Evolutionary conservation across 2,888 invertebrate genomes (phyloP).

Genomic region (Aporophyla nigra): DNA sequence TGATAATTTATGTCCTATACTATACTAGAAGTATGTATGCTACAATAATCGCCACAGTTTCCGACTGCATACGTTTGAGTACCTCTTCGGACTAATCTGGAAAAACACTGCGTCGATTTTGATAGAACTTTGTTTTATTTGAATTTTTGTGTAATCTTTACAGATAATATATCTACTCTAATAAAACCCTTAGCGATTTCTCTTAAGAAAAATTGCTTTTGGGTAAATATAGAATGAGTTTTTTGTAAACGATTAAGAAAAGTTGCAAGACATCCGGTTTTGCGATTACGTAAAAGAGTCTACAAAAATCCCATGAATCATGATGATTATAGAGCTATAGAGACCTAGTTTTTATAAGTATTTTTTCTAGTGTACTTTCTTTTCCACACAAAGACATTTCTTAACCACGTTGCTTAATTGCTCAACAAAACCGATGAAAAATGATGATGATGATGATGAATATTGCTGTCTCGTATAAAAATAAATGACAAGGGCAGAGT

Average conservation of each 20-base stretch:
- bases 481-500: constrained; percentile 15
- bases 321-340: neutral
- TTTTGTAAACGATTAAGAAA: neutral
- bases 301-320: neutral
- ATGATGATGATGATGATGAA: no score
- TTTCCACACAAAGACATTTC: neutral
- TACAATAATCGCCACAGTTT: constrained; percentile 4
- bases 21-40: neutral
- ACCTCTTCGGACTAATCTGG: constrained; percentile 26
- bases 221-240: constrained; percentile 10
- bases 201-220: neutral
- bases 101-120: constrained; percentile 37
- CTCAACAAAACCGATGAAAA: no score
- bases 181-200: neutral
- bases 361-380: neutral
- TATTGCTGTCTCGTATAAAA: no score
- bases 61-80: constrained; percentile 8
- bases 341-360: neutral
- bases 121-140: constrained; percentile 2
- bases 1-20: constrained; percentile 24
- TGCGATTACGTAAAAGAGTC: neutral
- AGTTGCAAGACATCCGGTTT: neutral
- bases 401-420: neutral
- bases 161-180: neutral
- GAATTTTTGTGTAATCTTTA: constrained; percentile 11